Evolutionary conservation across 1,140 invertebrate species (phyloP).

Genomic region (Trialeurodes vaporariorum): DNA sequence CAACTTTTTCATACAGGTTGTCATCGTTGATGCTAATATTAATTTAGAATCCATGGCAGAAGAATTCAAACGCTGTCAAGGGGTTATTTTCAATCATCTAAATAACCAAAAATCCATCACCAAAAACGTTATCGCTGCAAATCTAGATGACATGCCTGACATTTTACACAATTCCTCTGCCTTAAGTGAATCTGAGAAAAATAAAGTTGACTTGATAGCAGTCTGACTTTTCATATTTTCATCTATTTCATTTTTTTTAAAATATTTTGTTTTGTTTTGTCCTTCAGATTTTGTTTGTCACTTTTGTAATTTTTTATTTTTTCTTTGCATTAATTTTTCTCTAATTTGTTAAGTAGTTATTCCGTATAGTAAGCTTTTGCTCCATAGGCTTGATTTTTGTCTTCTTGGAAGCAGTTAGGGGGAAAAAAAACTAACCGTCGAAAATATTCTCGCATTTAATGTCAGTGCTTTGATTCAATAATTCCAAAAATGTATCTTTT

Average conservation of each 20-base stretch:
- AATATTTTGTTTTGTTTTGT: constrained; percentile 35
- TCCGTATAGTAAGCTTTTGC: too few relatives aligned
- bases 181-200: not conserved
- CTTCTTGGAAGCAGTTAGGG: too few relatives aligned
- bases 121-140: not conserved
- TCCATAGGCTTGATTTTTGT: too few relatives aligned
- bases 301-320: too few relatives aligned
- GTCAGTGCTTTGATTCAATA: too few relatives aligned
- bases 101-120: not conserved
- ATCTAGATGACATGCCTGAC: not conserved
- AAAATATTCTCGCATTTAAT: too few relatives aligned
- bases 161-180: not conserved
- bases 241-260: constrained; percentile 29
- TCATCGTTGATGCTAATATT: constrained; percentile 39
- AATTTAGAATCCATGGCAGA: constrained; percentile 34
- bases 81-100: constrained; percentile 8
- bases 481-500: too few relatives aligned
- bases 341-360: too few relatives aligned
- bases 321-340: too few relatives aligned
- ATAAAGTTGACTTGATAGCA: not conserved
- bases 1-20: constrained; percentile 28
- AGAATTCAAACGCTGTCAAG: constrained; percentile 37
- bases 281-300: too few relatives aligned
- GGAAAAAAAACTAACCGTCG: too few relatives aligned
- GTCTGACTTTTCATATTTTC: constrained; percentile 7